phyloP scores from a whole-genome alignment of 2,888 invertebrate species.

The Listrodromus nycthemerus region DNA sequence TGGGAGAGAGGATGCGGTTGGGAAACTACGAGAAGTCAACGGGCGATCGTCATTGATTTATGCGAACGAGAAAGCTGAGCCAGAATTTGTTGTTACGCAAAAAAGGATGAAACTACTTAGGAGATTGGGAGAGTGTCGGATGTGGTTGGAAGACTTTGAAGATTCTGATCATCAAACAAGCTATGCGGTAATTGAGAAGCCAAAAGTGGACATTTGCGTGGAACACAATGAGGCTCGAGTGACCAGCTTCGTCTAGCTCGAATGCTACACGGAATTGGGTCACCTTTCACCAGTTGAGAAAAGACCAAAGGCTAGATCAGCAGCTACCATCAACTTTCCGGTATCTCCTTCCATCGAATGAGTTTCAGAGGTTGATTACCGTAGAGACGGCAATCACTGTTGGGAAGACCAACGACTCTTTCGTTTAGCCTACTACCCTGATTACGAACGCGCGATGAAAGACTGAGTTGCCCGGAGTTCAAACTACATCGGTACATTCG shows the following conservation, averaged over 20 bases:
- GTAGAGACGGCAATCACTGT: not conserved
- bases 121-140: too few relatives aligned
- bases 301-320: slow-evolving; percentile 5
- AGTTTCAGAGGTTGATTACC: slow-evolving; percentile 15
- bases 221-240: not conserved
- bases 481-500: not conserved
- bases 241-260: not conserved
- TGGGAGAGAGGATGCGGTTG: too few relatives aligned
- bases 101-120: too few relatives aligned
- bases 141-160: too few relatives aligned
- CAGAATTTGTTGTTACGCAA: not conserved
- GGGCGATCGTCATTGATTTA: too few relatives aligned
- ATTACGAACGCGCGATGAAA: not conserved
- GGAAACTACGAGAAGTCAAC: too few relatives aligned
- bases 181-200: not conserved
- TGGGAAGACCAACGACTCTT: slow-evolving; percentile 9
- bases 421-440: slow-evolving; percentile 15
- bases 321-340: not conserved
- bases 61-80: too few relatives aligned
- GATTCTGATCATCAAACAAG: not conserved
- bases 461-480: slow-evolving; percentile 7
- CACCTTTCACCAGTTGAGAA: slow-evolving; percentile 14
- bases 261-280: not conserved
- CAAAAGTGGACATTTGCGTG: not conserved
- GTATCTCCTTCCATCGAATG: slow-evolving; percentile 1